These are phyloP conservation scores for Anolis apletophallus DNA, from an alignment of 2,797 vertebrate genomes.

Conservation along the genomic window DNA sequence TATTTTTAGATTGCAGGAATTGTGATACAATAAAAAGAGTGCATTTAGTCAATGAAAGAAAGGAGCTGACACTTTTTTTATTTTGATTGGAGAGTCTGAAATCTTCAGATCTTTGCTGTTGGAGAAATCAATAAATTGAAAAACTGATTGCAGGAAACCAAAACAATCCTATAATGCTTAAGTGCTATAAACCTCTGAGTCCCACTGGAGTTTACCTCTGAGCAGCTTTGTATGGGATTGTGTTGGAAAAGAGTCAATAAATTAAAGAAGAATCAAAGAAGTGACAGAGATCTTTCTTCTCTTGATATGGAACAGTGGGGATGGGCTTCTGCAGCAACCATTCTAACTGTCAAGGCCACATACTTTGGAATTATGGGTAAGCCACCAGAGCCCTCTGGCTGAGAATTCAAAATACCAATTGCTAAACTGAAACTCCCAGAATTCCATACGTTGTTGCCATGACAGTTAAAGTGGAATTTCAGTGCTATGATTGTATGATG, in stretches of 20 bases:
- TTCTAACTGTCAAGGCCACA: not conserved
- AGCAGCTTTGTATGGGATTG: not conserved
- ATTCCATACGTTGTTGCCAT: no score
- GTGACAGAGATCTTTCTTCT: not conserved
- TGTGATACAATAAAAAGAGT: not conserved
- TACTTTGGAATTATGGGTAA: not conserved
- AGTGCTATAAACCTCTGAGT: not conserved
- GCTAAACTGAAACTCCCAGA: no score
- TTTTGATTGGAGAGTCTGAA: not conserved
- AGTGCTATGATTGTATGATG: no score
- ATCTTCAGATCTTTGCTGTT: not conserved
- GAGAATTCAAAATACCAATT: no score
- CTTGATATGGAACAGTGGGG: not conserved
- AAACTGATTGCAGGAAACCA: not conserved
- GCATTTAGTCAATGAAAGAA: fast-evolving
- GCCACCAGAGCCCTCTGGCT: no score
- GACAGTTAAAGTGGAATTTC: no score
- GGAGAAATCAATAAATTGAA: not conserved
- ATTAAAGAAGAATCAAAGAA: not conserved
- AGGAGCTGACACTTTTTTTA: not conserved
- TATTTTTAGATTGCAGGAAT: not conserved
- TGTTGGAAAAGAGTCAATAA: not conserved
- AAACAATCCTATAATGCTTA: not conserved
- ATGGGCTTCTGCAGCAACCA: not conserved
- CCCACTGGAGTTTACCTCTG: not conserved